Evolutionary conservation across 2,797 vertebrate genomes (phyloP), one percentile per base, ranked within the genome.

Genomic region (Erithacus rubecula): DNA sequence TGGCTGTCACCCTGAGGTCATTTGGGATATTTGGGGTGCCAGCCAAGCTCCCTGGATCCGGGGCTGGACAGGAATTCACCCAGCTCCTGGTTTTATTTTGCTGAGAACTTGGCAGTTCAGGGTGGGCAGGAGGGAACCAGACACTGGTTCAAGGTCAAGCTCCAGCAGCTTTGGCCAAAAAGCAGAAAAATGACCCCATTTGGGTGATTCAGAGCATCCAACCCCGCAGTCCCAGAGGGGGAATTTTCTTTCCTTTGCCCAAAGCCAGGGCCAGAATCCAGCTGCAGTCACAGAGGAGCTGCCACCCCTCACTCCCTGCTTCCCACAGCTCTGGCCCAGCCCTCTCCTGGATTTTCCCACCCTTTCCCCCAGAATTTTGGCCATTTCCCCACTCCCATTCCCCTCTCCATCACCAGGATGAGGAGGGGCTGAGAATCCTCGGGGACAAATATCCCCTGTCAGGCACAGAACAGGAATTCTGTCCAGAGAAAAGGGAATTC

Each of bases 1-100:
- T 1, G 4, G n/a, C 39, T 36, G 55, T 21, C n/a, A 27, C 15
- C 30, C 44, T 4, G 43, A 0, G 5, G 27, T 0, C 1, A 2
- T 36, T 65, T 1, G 4, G 43, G 49, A 4, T 15, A 5, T 44
- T 56, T 56, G 65, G 56, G 39, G 32, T 8, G 27, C 43, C 59
- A 26, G 23, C 37, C 49, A 16, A 65, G 15, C 59, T 34, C 70
- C 76, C 19, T 47, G 51, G 30, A 17, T 19, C 10, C 16, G 7
- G n/a, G 14, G 27, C 8, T n/a, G 69, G 53, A 10, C 55, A 43
- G 64, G 22, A 75, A 0, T 47, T 84, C 43, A 9, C 15, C 14
- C 2, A 0, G 49, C 34, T 60, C n/a, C 53, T 16, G 3, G 6
- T 78, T 56, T 37, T 22, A 5, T 71, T 83, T 53, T 60, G 36